Evolutionary conservation across 2,113 vertebrate genomes (phyloP), one percentile per base, ranked within the genome.

Genomic region (Kryptolebias marmoratus): DNA sequence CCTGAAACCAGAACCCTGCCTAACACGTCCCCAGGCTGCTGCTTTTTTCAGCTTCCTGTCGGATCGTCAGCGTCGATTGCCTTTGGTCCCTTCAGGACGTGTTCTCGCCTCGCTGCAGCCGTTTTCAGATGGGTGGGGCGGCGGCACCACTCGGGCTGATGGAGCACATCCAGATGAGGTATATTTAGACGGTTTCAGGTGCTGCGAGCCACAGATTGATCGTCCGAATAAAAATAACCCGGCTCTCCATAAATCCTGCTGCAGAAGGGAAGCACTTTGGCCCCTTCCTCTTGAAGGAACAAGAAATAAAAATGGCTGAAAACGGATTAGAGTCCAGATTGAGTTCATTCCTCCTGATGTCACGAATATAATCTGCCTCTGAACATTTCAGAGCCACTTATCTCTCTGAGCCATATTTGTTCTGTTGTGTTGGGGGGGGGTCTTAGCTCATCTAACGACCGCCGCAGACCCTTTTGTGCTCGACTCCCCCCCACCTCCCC

Each of bases 361-460:
- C 63, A 22, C 76, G 84, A 88, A 89, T 89, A 83, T 92, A 85
- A 91, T 90, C 89, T 88, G 84, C 84, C 81, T 81, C 75, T 77
- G 74, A 90, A 85, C 84, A 85, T 86, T 87, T 86, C 78, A 64
- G 62, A 77, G 75, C 63, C 79, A 89, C 79, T 91, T 89, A 89
- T 88, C 85, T 80, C 80, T 68, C 66, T 70, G 79, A 78, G 83
- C 87, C 48, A 76, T 74, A 84, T 89, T 80, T 78, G 66, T 85
- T 84, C 78, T 82, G 84, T 87, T 81, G 74, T 81, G 82, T 27
- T 27, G 39, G 71, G 77, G 86, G 39, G 71, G 79, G 86, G 87
- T 73, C 84, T 36, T 80, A 89, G 83, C 79, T 54, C 79, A 86
- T 79, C 85, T 79, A 77, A 71, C 49, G 64, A 78, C 78, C 59